Percentiles rank a stretch among this genome's conserved stretches.
phyloP scores from a whole-genome alignment of 2,113 vertebrate genomes.

The Suricata suricatta region DNA sequence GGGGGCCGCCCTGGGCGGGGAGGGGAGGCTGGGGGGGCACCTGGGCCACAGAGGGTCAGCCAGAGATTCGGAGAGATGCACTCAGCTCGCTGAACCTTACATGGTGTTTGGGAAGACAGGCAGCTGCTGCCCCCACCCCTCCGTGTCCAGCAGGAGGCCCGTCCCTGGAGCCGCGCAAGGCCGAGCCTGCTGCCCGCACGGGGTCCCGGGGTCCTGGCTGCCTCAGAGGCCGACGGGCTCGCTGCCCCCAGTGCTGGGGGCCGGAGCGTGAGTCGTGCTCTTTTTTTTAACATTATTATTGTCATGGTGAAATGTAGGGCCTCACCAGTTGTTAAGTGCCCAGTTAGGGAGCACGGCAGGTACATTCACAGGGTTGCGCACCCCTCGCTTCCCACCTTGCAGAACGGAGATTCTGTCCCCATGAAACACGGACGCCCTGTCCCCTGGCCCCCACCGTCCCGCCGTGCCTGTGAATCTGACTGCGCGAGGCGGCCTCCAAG shows the following conservation, averaged over 20 bases:
- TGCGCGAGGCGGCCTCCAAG: background rate
- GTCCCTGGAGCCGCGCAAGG: rapidly evolving
- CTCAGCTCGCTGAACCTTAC: background rate
- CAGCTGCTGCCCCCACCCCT: background rate
- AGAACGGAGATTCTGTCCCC: background rate
- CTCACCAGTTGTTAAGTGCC: too few species aligned
- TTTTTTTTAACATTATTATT: too few species aligned
- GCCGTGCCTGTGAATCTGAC: background rate
- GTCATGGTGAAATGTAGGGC: background rate
- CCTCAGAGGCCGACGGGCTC: background rate
- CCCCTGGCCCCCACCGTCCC: background rate
- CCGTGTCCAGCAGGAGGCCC: background rate
- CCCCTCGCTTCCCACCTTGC: background rate
- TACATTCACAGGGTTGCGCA: background rate
- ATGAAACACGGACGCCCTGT: background rate
- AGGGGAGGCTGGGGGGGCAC: background rate
- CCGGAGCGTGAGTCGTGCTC: too few species aligned
- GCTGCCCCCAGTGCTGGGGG: too few species aligned
- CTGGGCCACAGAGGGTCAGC: too few species aligned
- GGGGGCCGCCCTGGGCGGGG: rapidly evolving
- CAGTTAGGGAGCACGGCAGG: background rate
- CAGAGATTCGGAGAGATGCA: background rate
- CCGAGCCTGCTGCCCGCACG: rapidly evolving
- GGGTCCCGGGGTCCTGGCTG: background rate
- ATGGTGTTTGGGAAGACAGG: background rate